These are phyloP conservation scores for Lepisosteus oculatus DNA, from an alignment of 2,113 vertebrate genomes.

Conservation along the genomic window DNA sequence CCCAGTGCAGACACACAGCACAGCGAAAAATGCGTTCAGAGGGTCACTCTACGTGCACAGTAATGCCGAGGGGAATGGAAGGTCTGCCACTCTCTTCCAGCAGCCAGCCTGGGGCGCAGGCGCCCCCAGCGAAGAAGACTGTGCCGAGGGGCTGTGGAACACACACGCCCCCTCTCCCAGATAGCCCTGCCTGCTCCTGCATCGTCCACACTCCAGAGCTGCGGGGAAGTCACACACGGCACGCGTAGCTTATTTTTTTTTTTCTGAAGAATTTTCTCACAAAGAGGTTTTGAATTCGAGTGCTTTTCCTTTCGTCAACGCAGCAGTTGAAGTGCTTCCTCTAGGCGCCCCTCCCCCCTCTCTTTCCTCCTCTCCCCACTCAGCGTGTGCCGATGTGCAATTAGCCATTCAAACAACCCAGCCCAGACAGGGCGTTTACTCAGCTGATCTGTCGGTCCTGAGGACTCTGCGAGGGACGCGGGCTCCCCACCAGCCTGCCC, in stretches of 20 bases:
- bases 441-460: constrained; percentile 55
- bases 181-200: too few relatives aligned
- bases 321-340: constrained; percentile 65
- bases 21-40: too few relatives aligned
- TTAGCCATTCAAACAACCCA: constrained; percentile 60
- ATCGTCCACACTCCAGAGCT: neutral
- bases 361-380: constrained; percentile 27
- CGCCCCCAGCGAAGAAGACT: too few relatives aligned
- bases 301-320: constrained; percentile 60
- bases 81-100: too few relatives aligned
- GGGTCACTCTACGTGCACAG: too few relatives aligned
- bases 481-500: too few relatives aligned
- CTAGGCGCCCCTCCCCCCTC: constrained; percentile 45
- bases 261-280: constrained; percentile 48
- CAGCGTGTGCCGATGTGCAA: constrained; percentile 58
- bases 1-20: too few relatives aligned
- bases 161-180: too few relatives aligned
- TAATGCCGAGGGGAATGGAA: too few relatives aligned
- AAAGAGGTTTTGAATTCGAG: constrained; percentile 72
- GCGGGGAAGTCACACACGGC: too few relatives aligned
- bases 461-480: neutral
- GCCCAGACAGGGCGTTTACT: constrained; percentile 57
- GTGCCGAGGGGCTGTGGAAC: too few relatives aligned
- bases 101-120: too few relatives aligned
- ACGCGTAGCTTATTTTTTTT: neutral